Conservation (phyloP, 1,140 invertebrate species). For the Eurosta solidaginis region DNA sequence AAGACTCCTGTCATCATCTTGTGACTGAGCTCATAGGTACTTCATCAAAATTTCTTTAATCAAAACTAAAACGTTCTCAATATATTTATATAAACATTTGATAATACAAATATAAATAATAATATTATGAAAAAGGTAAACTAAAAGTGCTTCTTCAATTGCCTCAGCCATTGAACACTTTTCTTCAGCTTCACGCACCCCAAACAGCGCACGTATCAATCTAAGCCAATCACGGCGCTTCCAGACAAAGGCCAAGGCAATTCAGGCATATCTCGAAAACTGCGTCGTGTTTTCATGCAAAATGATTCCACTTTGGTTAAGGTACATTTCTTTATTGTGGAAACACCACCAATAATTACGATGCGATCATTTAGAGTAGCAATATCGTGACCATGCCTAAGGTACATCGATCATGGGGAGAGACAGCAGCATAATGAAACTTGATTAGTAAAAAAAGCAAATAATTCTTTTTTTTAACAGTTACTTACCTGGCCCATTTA, state of each 20-base stretch:
- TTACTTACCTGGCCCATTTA: slow-evolving; percentile 29
- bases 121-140: not conserved
- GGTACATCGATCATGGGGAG: not conserved
- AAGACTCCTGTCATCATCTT: too few relatives aligned
- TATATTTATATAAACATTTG: not conserved
- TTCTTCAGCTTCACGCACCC: not conserved
- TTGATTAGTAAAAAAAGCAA: not conserved
- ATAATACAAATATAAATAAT: not conserved
- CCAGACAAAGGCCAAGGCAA: slow-evolving; percentile 31
- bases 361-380: slow-evolving; percentile 28
- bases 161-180: too few relatives aligned
- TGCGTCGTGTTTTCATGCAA: slow-evolving; percentile 25
- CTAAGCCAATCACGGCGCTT: not conserved
- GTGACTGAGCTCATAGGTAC: too few relatives aligned
- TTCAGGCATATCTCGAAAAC: slow-evolving; percentile 7
- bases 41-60: too few relatives aligned
- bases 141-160: not conserved
- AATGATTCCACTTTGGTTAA: slow-evolving; percentile 24
- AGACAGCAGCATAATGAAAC: not conserved
- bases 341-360: slow-evolving; percentile 33
- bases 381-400: slow-evolving; percentile 32
- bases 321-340: not conserved
- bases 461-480: not conserved
- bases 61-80: not conserved
- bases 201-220: not conserved